phyloP scores from a whole-genome alignment of 2,888 invertebrate species.

The Drosophila infuscata region DNA sequence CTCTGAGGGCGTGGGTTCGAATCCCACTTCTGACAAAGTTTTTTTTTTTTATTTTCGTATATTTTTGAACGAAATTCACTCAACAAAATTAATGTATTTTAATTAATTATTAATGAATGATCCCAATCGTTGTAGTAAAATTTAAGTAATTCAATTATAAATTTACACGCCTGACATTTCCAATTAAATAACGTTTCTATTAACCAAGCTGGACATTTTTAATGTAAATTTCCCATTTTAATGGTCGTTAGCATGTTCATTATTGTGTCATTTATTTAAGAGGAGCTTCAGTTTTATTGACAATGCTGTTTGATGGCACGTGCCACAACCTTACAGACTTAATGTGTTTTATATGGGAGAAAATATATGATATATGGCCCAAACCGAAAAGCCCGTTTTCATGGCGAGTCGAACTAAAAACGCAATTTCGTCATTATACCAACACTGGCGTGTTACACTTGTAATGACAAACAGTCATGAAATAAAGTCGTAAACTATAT shows the following conservation, averaged over 20 bases:
- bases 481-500: conserved; percentile 72
- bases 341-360: conserved; percentile 68
- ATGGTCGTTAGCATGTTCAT: conserved; percentile 57
- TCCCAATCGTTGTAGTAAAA: conserved; percentile 45
- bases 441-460: conserved; percentile 73
- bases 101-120: conserved; percentile 57
- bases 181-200: conserved; percentile 61
- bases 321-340: conserved; percentile 57
- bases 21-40: conserved; percentile 83
- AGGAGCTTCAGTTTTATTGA: conserved; percentile 60
- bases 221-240: conserved; percentile 63
- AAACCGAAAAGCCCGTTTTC: conserved; percentile 7
- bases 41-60: conserved; percentile 26
- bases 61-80: not conserved
- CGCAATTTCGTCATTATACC: conserved; percentile 73
- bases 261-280: conserved; percentile 24
- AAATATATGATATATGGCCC: conserved; percentile 63
- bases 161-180: conserved; percentile 60
- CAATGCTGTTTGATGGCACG: conserved; percentile 61
- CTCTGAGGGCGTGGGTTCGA: conserved; percentile 84
- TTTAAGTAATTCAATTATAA: conserved; percentile 72
- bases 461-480: conserved; percentile 75
- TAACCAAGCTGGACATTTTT: conserved; percentile 30
- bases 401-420: conserved; percentile 49
- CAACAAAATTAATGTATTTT: conserved; percentile 49